Conservation (phyloP, 2,888 invertebrate species). For the Rambutsinella grinnellia region DNA sequence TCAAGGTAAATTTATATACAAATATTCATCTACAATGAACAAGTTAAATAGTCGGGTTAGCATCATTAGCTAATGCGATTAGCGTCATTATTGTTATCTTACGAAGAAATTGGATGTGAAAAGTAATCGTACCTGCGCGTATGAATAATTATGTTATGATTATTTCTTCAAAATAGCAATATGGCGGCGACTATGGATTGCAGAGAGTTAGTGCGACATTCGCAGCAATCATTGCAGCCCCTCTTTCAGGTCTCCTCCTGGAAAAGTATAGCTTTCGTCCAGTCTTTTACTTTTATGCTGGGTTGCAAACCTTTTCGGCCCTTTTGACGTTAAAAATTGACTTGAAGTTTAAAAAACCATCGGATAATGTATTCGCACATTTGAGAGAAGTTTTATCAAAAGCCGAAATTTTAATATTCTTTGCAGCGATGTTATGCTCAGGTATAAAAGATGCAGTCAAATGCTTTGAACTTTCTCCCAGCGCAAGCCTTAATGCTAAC, state of each 20-base stretch:
- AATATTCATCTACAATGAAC: too few relatives aligned
- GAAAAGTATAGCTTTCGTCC: slow-evolving; percentile 75
- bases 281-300: slow-evolving; percentile 83
- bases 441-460: slow-evolving; percentile 73
- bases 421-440: slow-evolving; percentile 79
- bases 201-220: slow-evolving; percentile 82
- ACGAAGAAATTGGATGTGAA: too few relatives aligned
- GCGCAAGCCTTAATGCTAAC: not conserved
- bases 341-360: slow-evolving; percentile 82
- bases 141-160: not conserved
- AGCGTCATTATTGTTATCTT: too few relatives aligned
- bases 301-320: slow-evolving; percentile 78
- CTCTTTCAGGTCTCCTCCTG: slow-evolving; percentile 80
- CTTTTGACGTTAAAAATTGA: slow-evolving; percentile 79
- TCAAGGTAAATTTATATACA: slow-evolving; percentile 70
- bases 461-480: not conserved
- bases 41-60: too few relatives aligned
- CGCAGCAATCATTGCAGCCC: slow-evolving; percentile 84
- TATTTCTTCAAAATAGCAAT: too few relatives aligned
- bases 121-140: not conserved
- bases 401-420: slow-evolving; percentile 79
- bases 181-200: slow-evolving; percentile 80
- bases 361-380: slow-evolving; percentile 78
- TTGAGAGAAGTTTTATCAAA: slow-evolving; percentile 78
- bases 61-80: too few relatives aligned